These are phyloP conservation scores for Villa cingulata DNA, from an alignment of 2,888 invertebrate genomes.

Conservation along the genomic window DNA sequence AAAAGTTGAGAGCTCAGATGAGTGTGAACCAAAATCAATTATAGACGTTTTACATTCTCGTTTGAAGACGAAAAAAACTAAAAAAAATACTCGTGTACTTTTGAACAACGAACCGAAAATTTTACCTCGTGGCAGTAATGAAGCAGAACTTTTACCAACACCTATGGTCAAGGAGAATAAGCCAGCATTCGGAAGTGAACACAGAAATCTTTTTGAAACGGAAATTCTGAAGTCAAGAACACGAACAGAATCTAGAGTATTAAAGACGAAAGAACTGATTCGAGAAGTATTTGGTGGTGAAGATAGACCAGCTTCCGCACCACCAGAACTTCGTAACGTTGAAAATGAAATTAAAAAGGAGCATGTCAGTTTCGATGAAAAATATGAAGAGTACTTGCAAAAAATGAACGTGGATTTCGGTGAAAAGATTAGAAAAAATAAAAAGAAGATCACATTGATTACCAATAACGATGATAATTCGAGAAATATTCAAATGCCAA, in stretches of 20 bases:
- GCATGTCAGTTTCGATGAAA: conserved; percentile 25
- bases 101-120: conserved; percentile 9
- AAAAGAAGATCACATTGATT: background rate
- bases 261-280: conserved; percentile 62
- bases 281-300: conserved; percentile 62
- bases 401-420: conserved; percentile 22
- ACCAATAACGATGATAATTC: background rate
- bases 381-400: conserved; percentile 31
- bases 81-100: conserved; percentile 2
- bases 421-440: conserved; percentile 11
- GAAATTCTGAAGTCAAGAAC: conserved; percentile 60
- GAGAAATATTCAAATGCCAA: background rate
- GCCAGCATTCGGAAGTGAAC: conserved; percentile 17
- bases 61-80: conserved; percentile 16
- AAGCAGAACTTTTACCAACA: conserved; percentile 23
- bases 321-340: conserved; percentile 39
- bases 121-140: conserved; percentile 11
- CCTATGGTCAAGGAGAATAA: conserved; percentile 12
- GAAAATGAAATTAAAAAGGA: conserved; percentile 29
- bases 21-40: conserved; percentile 25
- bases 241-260: conserved; percentile 56
- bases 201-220: conserved; percentile 46
- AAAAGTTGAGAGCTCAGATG: background rate
- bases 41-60: conserved; percentile 34
- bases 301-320: conserved; percentile 70